Percentiles rank a stretch among this genome's conserved stretches.
phyloP scores from a whole-genome alignment of 2,888 invertebrate genomes.

The Tubulanus polymorphus region DNA sequence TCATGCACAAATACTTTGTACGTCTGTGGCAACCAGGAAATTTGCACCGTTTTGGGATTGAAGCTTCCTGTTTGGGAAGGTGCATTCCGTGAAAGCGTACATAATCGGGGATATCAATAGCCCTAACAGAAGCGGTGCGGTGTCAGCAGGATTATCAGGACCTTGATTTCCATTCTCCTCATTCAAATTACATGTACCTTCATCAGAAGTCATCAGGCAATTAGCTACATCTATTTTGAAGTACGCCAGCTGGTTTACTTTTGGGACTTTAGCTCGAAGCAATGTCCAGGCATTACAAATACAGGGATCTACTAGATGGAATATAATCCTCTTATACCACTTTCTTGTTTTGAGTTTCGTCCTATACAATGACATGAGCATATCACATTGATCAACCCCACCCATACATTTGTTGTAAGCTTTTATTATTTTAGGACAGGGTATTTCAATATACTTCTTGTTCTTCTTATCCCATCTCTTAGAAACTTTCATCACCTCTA shows the following conservation, averaged over 20 bases:
- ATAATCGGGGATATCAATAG: not conserved
- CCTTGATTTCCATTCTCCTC: not conserved
- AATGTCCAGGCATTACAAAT: constrained; percentile 10
- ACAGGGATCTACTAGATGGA: constrained; percentile 11
- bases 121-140: not conserved
- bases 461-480: not conserved
- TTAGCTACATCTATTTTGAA: not conserved
- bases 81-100: not conserved
- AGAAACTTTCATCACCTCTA: not conserved
- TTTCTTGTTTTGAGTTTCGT: constrained; percentile 7
- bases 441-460: not conserved
- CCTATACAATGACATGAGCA: constrained; percentile 4
- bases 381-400: not conserved
- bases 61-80: not conserved
- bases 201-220: not conserved
- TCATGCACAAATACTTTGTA: not conserved
- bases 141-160: not conserved
- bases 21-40: not conserved
- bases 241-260: not conserved
- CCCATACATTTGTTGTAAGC: constrained; percentile 1
- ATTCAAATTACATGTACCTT: no score
- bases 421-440: not conserved
- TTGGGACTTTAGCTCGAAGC: not conserved
- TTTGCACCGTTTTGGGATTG: constrained; percentile 2
- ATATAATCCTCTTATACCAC: constrained; percentile 12